Evolutionary conservation across 2,797 vertebrate species (phyloP), one percentile per base, ranked within the genome.

Genomic region (Poeciliopsis paucimaculata): DNA sequence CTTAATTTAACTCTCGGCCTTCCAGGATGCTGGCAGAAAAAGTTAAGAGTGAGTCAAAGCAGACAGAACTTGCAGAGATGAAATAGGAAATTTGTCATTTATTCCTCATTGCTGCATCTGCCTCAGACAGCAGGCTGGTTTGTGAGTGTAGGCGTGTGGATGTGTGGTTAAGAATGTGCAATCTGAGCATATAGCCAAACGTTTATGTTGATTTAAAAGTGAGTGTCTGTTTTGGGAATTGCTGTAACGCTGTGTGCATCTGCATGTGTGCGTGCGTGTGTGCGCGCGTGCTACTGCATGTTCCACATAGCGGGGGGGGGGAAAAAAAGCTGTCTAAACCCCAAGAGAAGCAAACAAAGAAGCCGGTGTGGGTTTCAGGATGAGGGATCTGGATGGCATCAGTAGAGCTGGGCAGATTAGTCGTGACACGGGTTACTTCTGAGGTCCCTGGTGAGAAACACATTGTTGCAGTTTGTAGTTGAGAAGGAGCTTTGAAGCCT

Each of bases 331-430:
- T 80, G 82, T 71, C 70, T 86, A 91, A 91, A 88, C 86, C 12
- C 86, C 91, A 94, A 93, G 92, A 95, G 93, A 89, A 86, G 95
- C 94, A 96, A 96, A 98, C 97, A 98, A 97, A 98, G 96, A 97
- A 85, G 89, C 94, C 90, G 96, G 97, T 98, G 96, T 98, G 97
- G 96, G 96, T 98, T 97, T 97, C 97, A 96, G 93, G 96, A 96
- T 90, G 88, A 84, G 92, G 93, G 28, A 91, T 95, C 98, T 99
- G 98, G 94, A 93, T 96, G 97, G 94, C 94, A 96, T 99, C 98
- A 98, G 85, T 62, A 84, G 87, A 82, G 88, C 90, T 84, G 84
- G 91, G 93, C 95, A 93, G 96, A 99, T 98, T 96, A 92, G 90
- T 93, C 90, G 84, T 98, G 98, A 98, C 98, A 97, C 78, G 86